These are phyloP conservation scores for Salvelinus alpinus DNA, from an alignment of 2,113 vertebrate species.

Conservation along the genomic window DNA sequence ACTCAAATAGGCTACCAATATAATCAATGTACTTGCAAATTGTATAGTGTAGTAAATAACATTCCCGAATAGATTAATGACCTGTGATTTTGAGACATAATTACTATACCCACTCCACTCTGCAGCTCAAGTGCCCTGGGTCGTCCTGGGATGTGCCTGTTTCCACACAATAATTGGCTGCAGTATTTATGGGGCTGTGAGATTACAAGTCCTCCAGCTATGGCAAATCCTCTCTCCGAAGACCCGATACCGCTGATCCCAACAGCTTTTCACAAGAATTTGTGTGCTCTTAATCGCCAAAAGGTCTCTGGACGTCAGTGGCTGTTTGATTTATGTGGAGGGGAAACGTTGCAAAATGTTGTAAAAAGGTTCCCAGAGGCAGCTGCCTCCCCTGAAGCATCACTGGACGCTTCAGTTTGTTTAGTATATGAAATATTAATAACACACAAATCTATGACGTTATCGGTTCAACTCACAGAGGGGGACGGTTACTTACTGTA, in stretches of 20 bases:
- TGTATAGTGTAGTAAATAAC: conserved; percentile 19
- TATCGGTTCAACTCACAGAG: conserved; percentile 32
- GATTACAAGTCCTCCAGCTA: conserved; percentile 65
- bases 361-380: conserved; percentile 33
- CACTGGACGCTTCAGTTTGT: conserved; percentile 56
- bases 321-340: conserved; percentile 73
- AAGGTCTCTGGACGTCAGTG: conserved; percentile 62
- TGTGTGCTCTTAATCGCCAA: conserved; percentile 57
- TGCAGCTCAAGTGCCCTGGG: conserved; percentile 21
- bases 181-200: conserved; percentile 46
- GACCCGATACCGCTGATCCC: conserved; percentile 64
- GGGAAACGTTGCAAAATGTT: conserved; percentile 52
- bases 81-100: conserved; percentile 50
- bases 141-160: conserved; percentile 39
- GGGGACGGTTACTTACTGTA: too few species aligned
- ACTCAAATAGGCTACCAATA: conserved; percentile 23
- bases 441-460: conserved; percentile 31
- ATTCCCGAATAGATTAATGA: conserved; percentile 36
- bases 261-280: conserved; percentile 49
- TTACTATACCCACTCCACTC: conserved; percentile 37
- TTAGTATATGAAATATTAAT: conserved; percentile 66
- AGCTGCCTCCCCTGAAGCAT: conserved; percentile 57
- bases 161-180: conserved; percentile 48
- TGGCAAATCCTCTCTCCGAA: conserved; percentile 63
- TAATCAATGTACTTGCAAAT: conserved; percentile 34